phyloP scores from a whole-genome alignment of 2,113 vertebrate species.

The Physeter macrocephalus region DNA sequence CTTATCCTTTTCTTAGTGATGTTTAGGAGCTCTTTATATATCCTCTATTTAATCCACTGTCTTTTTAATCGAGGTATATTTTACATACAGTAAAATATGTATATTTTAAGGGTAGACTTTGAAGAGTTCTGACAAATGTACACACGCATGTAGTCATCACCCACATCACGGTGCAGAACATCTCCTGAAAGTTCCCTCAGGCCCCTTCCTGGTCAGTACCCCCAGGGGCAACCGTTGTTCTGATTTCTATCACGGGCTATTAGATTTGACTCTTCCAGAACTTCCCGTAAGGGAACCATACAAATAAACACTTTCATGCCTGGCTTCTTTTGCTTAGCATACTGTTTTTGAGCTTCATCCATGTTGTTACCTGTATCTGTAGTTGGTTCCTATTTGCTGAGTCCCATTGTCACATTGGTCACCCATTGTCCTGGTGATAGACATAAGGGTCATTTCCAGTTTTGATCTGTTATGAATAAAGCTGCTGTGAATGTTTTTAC shows the following conservation, averaged over 20 bases:
- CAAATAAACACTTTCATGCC: background rate
- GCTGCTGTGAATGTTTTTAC: background rate
- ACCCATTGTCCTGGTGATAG: background rate
- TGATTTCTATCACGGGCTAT: background rate
- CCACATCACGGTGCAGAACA: background rate
- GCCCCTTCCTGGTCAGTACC: background rate
- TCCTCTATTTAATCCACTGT: background rate
- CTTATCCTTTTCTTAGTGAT: background rate
- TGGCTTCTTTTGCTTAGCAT: background rate
- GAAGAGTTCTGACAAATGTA: background rate
- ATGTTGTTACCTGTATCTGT: accelerated
- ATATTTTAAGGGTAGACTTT: background rate
- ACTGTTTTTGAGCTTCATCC: background rate
- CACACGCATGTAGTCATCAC: background rate
- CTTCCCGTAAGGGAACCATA: background rate
- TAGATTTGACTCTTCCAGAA: background rate
- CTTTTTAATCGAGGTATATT: background rate
- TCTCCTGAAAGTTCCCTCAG: background rate
- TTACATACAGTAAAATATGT: background rate
- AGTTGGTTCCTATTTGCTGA: background rate
- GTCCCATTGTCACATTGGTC: too few species aligned
- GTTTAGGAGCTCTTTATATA: background rate
- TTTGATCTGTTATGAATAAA: background rate
- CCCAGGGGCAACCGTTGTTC: background rate
- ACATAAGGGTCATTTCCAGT: background rate